Percentiles rank a stretch among this genome's conserved stretches.
These are phyloP conservation scores for Mesorhabditis spiculigera DNA, from an alignment of 2,888 invertebrate species.

Conservation along the genomic window DNA sequence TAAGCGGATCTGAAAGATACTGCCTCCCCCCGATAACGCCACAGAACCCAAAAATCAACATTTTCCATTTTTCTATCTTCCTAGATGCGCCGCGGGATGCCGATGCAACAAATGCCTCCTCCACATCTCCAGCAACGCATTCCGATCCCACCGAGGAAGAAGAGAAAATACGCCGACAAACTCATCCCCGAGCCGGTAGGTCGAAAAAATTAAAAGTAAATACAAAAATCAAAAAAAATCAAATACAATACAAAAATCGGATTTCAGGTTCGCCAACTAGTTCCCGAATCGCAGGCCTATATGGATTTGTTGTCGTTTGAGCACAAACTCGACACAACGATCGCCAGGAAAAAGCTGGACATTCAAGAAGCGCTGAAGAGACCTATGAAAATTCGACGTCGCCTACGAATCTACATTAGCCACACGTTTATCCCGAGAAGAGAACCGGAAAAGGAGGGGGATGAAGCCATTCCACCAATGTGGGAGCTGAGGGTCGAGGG, in stretches of 20 bases:
- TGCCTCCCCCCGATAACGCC: no score
- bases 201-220: background rate
- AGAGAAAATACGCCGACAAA: constrained; percentile 53
- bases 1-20: no score
- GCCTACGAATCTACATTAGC: constrained; percentile 93
- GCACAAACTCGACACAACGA: constrained; percentile 92
- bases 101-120: background rate
- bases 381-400: constrained; percentile 91
- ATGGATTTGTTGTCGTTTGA: constrained; percentile 98
- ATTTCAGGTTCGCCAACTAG: constrained; percentile 70
- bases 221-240: background rate
- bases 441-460: constrained; percentile 61
- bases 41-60: no score
- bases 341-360: constrained; percentile 93
- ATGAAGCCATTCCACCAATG: constrained; percentile 63
- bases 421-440: constrained; percentile 96
- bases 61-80: no score
- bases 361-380: constrained; percentile 93
- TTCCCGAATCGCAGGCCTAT: constrained; percentile 98
- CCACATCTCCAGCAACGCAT: no score
- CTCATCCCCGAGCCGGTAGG: constrained; percentile 48
- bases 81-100: no score
- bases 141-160: constrained; percentile 28
- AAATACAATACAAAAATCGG: background rate
- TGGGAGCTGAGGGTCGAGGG: constrained; percentile 99